A percentile compares a stretch with the other conserved stretches of the same genome.
Evolutionary conservation across 2,113 vertebrate species (phyloP).

Genomic region (Callaeas wilsoni): DNA sequence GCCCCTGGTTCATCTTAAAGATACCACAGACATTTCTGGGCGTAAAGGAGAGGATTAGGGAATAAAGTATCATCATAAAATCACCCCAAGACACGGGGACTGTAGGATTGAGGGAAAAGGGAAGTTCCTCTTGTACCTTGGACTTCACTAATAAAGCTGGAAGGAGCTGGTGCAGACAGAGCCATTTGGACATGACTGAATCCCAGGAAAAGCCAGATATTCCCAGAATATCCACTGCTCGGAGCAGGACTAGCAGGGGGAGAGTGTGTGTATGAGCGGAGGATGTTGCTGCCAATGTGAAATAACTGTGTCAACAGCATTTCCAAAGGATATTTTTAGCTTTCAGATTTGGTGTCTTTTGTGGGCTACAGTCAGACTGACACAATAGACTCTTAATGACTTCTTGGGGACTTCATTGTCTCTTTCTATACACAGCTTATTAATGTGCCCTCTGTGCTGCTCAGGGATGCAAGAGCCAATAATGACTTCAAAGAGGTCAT

Average conservation of each 20-base stretch:
- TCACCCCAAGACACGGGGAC: too few relatives aligned
- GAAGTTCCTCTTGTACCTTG: background rate
- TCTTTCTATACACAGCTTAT: constrained; percentile 57
- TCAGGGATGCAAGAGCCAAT: constrained; percentile 45
- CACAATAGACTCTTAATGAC: constrained; percentile 70
- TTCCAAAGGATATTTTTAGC: constrained; percentile 62
- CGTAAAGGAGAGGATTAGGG: background rate
- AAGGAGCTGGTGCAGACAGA: background rate
- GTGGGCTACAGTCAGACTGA: constrained; percentile 53
- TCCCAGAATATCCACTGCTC: background rate
- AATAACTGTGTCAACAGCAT: constrained; percentile 52
- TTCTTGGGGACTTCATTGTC: constrained; percentile 58
- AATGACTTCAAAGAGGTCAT: constrained; percentile 53
- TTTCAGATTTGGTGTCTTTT: constrained; percentile 38
- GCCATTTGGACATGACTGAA: background rate
- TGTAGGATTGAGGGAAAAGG: background rate
- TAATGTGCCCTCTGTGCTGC: constrained; percentile 40
- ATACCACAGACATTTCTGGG: background rate
- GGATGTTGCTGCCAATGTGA: constrained; percentile 12
- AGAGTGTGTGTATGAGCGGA: background rate
- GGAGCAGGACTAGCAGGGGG: background rate
- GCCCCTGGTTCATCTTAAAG: background rate
- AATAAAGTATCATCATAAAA: background rate
- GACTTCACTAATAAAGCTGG: background rate
- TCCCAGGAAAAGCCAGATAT: background rate